A percentile compares a stretch with the other conserved stretches of the same genome.
Evolutionary conservation across 2,888 invertebrate species (phyloP).

Genomic region (Lithosia quadra): DNA sequence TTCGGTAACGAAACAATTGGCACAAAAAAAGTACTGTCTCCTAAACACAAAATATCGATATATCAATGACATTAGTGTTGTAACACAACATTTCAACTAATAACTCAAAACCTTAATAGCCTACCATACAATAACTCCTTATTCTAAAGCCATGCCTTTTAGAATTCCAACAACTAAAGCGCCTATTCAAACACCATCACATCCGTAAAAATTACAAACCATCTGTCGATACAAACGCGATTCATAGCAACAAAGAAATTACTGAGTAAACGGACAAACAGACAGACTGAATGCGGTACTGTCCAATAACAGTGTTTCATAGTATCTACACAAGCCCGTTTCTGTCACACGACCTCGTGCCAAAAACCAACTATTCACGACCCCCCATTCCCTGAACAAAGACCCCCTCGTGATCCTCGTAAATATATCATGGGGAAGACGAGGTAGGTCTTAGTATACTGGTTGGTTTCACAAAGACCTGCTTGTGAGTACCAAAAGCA

Average conservation of each 20-base stretch:
- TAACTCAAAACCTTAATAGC: conserved; percentile 8
- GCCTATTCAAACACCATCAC: conserved; percentile 47
- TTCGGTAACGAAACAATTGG: not conserved
- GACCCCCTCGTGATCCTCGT: conserved; percentile 51
- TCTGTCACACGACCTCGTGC: conserved; percentile 81
- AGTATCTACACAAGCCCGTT: conserved; percentile 80
- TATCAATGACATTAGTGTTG: not conserved
- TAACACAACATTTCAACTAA: conserved; percentile 2
- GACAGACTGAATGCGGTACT: conserved; percentile 76
- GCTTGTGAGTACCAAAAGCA: conserved; percentile 80
- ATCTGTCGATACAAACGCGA: conserved; percentile 78
- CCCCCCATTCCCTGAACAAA: conserved; percentile 52
- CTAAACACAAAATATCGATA: not conserved
- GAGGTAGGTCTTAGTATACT: conserved; percentile 68
- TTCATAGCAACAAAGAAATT: conserved; percentile 83
- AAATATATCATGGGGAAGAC: conserved; percentile 55
- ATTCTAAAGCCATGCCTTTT: conserved; percentile 44
- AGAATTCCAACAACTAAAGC: conserved; percentile 43
- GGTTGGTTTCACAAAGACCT: conserved; percentile 80
- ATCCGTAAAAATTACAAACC: conserved; percentile 59
- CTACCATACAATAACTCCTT: conserved; percentile 27
- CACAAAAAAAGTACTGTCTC: not conserved
- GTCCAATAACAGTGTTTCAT: conserved; percentile 83
- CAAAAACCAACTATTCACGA: conserved; percentile 63
- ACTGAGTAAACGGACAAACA: conserved; percentile 74